Evolutionary conservation across 1,140 invertebrate species (phyloP), one percentile per base, ranked within the genome.

Genomic region (Lithobius niger): DNA sequence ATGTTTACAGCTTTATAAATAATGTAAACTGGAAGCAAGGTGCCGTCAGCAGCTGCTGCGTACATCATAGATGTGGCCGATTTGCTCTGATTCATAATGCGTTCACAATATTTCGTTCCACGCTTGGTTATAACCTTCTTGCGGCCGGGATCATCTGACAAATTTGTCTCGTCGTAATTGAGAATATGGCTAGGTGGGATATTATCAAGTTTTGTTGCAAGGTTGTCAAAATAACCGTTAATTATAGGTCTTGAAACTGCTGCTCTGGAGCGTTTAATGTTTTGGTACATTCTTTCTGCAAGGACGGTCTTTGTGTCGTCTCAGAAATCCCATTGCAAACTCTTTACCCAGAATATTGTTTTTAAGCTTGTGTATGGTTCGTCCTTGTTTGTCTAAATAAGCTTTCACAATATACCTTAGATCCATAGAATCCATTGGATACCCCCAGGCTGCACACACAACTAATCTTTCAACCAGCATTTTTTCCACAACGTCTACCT

Each of bases 161-260:
- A 49, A 55, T 68, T 67, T 55, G 67, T 67, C 44, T 69, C 65
- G 54, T 69, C 65, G 54, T 67, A 70, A 55, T 71, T 68, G 2
- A 69, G 54, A 13, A 72, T 66, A 53, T 67, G 63, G 19, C 52
- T 31, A n/a, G 62, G 58, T 36, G 66, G 66, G 15, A 69, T 61
- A 40, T 60, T 60, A 57, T 66, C 27, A 10, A 71, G 28, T 54
- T 58, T 50, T 28, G 47, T 45, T 54, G 27, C 40, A 21, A 71
- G 55, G 57, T 71, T 60, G n/a, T 61, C 52, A 52, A 66, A 65
- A 48, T 62, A 62, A 55, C 22, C 58, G 54, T 58, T 36, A n/a
- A 60, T 19, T 18, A 45, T 19, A 3, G 16, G 16, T 45, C 22
- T 21, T 18, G 16, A 16, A 4, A 21, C 22, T 21, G 13, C 27